These are phyloP conservation scores for Trichonephila inaurata DNA, from an alignment of 1,140 invertebrate species.

Conservation along the genomic window DNA sequence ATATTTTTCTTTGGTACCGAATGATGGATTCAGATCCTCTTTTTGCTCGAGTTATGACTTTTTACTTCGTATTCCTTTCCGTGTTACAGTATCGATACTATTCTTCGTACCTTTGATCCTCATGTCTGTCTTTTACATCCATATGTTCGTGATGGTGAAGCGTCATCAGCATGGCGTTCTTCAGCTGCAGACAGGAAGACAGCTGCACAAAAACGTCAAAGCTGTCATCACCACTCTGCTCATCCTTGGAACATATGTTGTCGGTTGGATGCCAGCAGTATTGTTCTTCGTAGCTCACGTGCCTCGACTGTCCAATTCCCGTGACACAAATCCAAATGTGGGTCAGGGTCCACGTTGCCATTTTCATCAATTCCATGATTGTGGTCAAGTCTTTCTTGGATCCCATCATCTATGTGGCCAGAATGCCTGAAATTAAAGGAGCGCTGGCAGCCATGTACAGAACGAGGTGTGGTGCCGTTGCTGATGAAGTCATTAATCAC, in stretches of 20 bases:
- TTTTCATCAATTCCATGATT: constrained; percentile 81
- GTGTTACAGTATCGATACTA: constrained; percentile 80
- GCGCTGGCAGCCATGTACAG: constrained; percentile 60
- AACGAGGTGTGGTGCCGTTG: constrained; percentile 64
- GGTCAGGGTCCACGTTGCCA: constrained; percentile 75
- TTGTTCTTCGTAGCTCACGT: constrained; percentile 83
- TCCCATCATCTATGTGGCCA: constrained; percentile 86
- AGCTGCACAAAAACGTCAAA: constrained; percentile 83
- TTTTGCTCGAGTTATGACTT: constrained; percentile 70
- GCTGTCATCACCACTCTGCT: constrained; percentile 86
- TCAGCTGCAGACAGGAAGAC: constrained; percentile 42
- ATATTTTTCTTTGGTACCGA: constrained; percentile 82
- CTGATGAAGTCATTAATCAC: constrained; percentile 1
- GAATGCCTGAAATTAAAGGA: constrained; percentile 84
- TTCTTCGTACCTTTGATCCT: constrained; percentile 82
- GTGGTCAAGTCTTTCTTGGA: constrained; percentile 85
- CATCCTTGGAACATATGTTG: constrained; percentile 81
- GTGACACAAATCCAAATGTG: constrained; percentile 61
- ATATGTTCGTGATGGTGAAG: constrained; percentile 84
- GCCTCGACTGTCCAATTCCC: constrained; percentile 81
- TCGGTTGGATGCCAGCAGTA: constrained; percentile 82
- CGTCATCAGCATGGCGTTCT: constrained; percentile 83
- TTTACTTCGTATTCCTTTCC: constrained; percentile 80
- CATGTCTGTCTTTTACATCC: constrained; percentile 84
- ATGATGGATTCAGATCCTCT: constrained; percentile 81